Evolutionary conservation across 64 coral and sea anemone genomes (phyloP).

Genomic region (Orbicella faveolata): DNA sequence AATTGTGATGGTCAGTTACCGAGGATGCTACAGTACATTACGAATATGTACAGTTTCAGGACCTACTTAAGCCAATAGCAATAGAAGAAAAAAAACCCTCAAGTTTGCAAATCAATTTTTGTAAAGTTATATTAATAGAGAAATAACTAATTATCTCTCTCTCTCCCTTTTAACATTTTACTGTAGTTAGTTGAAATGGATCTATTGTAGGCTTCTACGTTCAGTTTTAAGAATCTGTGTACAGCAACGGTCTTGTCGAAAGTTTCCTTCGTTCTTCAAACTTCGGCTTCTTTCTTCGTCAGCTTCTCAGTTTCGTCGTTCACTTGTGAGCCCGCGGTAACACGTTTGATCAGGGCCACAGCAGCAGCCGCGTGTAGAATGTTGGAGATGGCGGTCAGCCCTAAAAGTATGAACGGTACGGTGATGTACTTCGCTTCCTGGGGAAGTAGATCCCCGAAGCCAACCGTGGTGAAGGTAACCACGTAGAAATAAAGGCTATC

Average conservation of each 20-base stretch:
- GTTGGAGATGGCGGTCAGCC: constrained; percentile 29
- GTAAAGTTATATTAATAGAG: too few species aligned
- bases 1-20: too few species aligned
- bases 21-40: too few species aligned
- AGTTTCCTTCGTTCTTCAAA: background rate
- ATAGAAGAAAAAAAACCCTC: too few species aligned
- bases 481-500: constrained; percentile 44
- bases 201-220: too few species aligned
- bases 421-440: background rate
- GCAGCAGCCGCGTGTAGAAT: constrained; percentile 23
- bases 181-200: too few species aligned
- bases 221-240: background rate
- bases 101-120: too few species aligned
- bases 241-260: background rate
- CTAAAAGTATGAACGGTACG: constrained; percentile 6
- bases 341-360: constrained; percentile 10
- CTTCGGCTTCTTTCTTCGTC: background rate
- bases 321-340: constrained; percentile 4
- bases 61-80: too few species aligned
- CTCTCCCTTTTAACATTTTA: too few species aligned
- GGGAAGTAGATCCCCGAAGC: constrained; percentile 48
- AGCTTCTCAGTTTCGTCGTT: background rate
- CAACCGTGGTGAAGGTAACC: constrained; percentile 39
- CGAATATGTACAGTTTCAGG: too few species aligned
- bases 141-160: too few species aligned